phyloP scores from a whole-genome alignment of 2,113 vertebrate species.

The Coturnix japonica region DNA sequence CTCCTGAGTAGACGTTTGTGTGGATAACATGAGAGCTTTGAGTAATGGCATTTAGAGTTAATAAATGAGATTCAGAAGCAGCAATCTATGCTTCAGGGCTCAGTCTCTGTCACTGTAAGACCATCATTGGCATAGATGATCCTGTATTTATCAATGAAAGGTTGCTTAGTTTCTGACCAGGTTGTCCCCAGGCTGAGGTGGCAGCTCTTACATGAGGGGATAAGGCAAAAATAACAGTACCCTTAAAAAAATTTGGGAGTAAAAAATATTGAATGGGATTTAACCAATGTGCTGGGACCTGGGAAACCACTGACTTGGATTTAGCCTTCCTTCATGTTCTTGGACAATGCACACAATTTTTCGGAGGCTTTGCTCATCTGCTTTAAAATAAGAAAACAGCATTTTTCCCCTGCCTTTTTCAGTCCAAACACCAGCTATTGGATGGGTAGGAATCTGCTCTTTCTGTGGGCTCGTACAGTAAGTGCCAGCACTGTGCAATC shows the following conservation, averaged over 20 bases:
- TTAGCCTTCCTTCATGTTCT: not conserved
- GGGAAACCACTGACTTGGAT: not conserved
- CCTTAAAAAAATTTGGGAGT: accelerated
- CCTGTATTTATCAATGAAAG: not conserved
- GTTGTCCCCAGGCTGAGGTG: not conserved
- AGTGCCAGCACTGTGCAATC: not conserved
- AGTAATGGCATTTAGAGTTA: constrained; percentile 9
- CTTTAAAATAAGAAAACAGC: not conserved
- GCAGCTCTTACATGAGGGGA: not conserved
- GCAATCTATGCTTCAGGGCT: not conserved
- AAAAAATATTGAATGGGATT: not conserved
- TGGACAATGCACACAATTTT: not conserved
- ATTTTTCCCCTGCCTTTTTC: not conserved
- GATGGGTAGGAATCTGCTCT: not conserved
- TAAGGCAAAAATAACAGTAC: not conserved
- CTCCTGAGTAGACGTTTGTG: not conserved
- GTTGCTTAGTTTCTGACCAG: not conserved
- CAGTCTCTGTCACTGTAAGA: not conserved
- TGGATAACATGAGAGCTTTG: not conserved
- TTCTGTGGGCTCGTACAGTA: not conserved
- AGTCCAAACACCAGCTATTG: not conserved
- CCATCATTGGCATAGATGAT: not conserved
- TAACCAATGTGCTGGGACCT: not conserved
- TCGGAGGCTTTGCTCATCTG: not conserved
- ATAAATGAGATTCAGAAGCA: constrained; percentile 35